Evolutionary conservation across 2,888 invertebrate species (phyloP), one percentile per base, ranked within the genome.

Genomic region (Campoplex capitator): DNA sequence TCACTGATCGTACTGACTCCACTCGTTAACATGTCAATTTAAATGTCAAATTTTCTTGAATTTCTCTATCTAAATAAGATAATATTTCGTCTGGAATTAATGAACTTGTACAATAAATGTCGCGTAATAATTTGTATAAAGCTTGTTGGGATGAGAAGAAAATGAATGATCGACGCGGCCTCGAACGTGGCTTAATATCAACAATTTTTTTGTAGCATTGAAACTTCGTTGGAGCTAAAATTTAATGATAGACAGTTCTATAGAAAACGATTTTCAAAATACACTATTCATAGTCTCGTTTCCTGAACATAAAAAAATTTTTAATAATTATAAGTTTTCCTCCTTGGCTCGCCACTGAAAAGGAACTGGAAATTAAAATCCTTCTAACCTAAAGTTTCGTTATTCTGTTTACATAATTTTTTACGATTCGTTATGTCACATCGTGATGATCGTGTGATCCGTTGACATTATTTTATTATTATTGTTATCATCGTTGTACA

Each of bases 1-100:
- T 28, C 84, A 87, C n/a, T 89, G 75, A 84, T 71, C 65, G 95
- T 3, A 94, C 97, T 6, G 38, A 3, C 6, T 38, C 6, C 38
- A 38, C 70, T 42, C 28, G 51, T 28, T 28, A n/a, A n/a, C n/a
- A n/a, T n/a, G n/a, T n/a, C n/a, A n/a, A n/a, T n/a, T n/a, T n/a
- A n/a, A n/a, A n/a, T n/a, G n/a, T n/a, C n/a, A n/a, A n/a, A n/a
- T n/a, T n/a, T n/a, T 23, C 23, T 23, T 23, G 23, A 23, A 23
- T 23, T 23, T 23, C 23, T 23, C 23, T 23, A 23, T 23, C 23
- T 23, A 32, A 32, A 16, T 1, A 18, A 4, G 18, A 18, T 4
- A 18, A 18, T 4, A 51, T 18, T 45, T 45, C 16, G 18, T 6
- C 51, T 51, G 1, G 18, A 16, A 62, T 32, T 11, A 32, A 62